Base-by-base conservation (phyloP, 2,888 invertebrate genomes). In the Xylocampa areola region DNA sequence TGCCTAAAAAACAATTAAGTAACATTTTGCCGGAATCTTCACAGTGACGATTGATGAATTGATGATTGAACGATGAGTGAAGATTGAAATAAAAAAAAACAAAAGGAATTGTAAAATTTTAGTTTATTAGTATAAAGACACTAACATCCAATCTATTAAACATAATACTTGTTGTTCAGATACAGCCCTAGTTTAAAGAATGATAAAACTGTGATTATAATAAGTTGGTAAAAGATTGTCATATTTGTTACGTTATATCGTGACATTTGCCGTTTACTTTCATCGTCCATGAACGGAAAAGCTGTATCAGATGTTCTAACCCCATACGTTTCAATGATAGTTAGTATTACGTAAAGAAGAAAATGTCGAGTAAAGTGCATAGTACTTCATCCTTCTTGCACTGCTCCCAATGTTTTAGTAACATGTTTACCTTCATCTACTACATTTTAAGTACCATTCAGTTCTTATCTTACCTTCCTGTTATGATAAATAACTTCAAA, bases 101-200 rank as follows among this genome's bases (percentile, higher is more conserved):
- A 10, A 39, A 39, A 25, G 11, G 11, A 2, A 40, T 8, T 6
- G 5, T 29, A 21, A 17, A 2, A 14, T 3, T 39, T 23, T 32
- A 60, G 30, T 36, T 19, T 21, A 25, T 13, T 10, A 19, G n/a
- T 11, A 14, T 43, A 21, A 13, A 0, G 13, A 43, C 6, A 2
- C 13, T 10, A 13, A 33, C 10, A 21, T n/a, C 4, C 4, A 33
- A n/a, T 35, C 13, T 60, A 51, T 16, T 10, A 5, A 16, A 43
- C 6, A 4, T 33, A 23, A 10, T 53, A 33, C 49, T 62, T 41
- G 1, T 32, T 27, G 10, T 27, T 40, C 10, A 62, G 8, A 44
- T 33, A 32, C 2, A 25, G 10, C 21, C 36, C 63, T 1, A 62
- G 25, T 54, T 41, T 65, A 2, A 54, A 33, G 3, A 68, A 30